Evolutionary conservation across 2,113 vertebrate genomes (phyloP), one percentile per base, ranked within the genome.

Genomic region (Varanus salvator): DNA sequence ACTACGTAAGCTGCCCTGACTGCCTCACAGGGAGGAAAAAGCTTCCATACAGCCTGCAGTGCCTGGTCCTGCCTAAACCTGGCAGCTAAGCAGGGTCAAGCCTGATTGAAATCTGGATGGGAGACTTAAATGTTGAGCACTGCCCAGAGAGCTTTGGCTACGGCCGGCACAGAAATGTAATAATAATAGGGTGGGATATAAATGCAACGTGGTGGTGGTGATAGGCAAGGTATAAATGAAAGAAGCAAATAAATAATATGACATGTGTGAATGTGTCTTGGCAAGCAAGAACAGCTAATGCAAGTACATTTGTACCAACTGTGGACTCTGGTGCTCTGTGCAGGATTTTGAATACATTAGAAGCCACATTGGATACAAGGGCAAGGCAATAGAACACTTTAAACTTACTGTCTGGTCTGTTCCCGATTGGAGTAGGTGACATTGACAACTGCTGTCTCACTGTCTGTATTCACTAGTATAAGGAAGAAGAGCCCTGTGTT

Each of bases 391-490:
- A 71, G n/a, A 48, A 9, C 3, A 27, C 31, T 78, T 69, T 48
- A 54, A 54, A 98, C 98, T 98, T 93, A 99, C 98, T 99, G 98
- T 96, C 98, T 97, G 92, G 98, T 98, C 71, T 99, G 98, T 84
- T 99, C 99, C 93, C 98, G 94, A 87, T 97, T 99, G 71, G 97
- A 98, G 2, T 99, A 99, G 88, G 99, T 99, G 92, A 99, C 99
- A 0, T 99, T 99, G 76, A 99, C 99, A 80, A 99, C 99, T 0
- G 99, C 98, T 0, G 99, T 99, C 94, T 99, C 98, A 1, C 98
- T 99, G 44, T 99, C 99, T 0, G 99, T 99, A 96, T 99, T 99
- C 95, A 99, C 99, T 99, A 86, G 25, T 60, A 90, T 29, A 44
- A 48, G 85, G 92, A 17, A 4, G 76, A 8, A 92, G 48, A 48